phyloP scores from a whole-genome alignment of 2,888 invertebrate species.

The Euzetes globulus region DNA sequence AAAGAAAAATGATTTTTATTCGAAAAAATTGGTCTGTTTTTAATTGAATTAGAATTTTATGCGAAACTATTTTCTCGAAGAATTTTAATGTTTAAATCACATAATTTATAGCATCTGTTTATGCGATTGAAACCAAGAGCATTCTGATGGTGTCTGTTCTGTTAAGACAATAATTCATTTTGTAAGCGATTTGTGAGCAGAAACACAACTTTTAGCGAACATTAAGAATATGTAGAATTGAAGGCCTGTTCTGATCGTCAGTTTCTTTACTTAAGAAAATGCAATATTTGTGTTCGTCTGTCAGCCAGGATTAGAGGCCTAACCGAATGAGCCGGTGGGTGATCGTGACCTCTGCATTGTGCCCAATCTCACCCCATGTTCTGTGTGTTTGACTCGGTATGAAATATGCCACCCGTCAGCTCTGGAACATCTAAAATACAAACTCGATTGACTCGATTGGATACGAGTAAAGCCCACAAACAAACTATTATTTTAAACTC shows the following conservation, averaged over 20 bases:
- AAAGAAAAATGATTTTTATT: no score
- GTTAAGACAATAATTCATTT: neutral
- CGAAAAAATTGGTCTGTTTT: no score
- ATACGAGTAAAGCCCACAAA: slow-evolving; percentile 1
- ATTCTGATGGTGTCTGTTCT: no score
- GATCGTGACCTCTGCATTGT: slow-evolving; percentile 17
- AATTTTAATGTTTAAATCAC: no score
- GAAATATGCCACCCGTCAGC: neutral
- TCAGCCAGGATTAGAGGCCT: neutral
- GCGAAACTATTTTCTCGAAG: no score
- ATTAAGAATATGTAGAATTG: neutral
- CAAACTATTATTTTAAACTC: neutral
- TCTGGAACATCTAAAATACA: slow-evolving; percentile 2
- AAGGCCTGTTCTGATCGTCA: neutral
- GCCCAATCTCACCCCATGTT: slow-evolving; percentile 17
- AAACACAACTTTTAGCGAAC: neutral
- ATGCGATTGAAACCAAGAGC: no score
- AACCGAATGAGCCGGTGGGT: neutral
- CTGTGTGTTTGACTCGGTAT: neutral
- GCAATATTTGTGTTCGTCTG: slow-evolving; percentile 10
- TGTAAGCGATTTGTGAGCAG: neutral
- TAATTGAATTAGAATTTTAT: no score
- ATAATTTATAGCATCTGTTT: no score
- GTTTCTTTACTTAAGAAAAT: neutral
- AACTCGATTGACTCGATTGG: neutral